Evolutionary conservation across 2,797 vertebrate species (phyloP).

Genomic region (Gorsachius magnificus): DNA sequence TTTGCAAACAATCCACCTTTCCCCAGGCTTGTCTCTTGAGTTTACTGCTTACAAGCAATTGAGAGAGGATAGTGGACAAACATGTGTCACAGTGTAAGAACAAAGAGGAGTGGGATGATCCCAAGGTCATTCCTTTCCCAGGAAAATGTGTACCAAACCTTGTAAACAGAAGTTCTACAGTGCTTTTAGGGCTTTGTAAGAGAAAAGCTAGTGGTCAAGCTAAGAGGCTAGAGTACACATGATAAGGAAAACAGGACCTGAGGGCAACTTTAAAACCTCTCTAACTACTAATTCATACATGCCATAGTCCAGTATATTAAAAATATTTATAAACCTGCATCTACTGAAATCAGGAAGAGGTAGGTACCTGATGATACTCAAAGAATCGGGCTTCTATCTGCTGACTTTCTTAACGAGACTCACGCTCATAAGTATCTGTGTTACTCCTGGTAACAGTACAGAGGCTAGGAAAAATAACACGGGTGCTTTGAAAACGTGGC

Average conservation of each 20-base stretch:
- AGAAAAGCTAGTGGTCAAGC: not conserved
- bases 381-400: not conserved
- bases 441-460: not conserved
- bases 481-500: not conserved
- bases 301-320: not conserved
- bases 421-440: not conserved
- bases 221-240: not conserved
- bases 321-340: not conserved
- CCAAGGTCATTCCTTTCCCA: not conserved
- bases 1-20: not conserved
- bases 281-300: not conserved
- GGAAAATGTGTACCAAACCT: not conserved
- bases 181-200: not conserved
- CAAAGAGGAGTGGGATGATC: not conserved
- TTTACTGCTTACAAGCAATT: not conserved
- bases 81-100: not conserved
- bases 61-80: not conserved
- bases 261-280: not conserved
- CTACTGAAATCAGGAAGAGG: not conserved
- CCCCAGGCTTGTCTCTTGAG: not conserved
- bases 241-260: not conserved
- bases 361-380: not conserved
- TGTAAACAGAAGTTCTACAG: not conserved
- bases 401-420: not conserved
- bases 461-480: not conserved